These are phyloP conservation scores for Drosophila lini DNA, from an alignment of 1,140 invertebrate genomes.

Conservation along the genomic window DNA sequence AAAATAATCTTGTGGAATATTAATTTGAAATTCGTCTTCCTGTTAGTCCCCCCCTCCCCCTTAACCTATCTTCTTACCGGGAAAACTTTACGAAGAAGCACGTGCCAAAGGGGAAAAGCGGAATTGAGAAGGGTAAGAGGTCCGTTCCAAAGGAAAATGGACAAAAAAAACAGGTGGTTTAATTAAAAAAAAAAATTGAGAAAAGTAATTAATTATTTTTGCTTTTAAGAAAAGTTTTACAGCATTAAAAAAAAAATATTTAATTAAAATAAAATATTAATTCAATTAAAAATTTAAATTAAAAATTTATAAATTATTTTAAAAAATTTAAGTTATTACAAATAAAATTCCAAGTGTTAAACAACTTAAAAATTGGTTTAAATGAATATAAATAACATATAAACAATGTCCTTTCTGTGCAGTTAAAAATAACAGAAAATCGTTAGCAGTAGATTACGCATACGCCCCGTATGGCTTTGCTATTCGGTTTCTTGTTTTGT, in stretches of 20 bases:
- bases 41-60: neutral
- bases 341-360: neutral
- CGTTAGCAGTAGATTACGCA: constrained; percentile 55
- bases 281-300: too few relatives aligned
- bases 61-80: neutral
- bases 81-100: constrained; percentile 11
- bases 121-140: too few relatives aligned
- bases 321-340: too few relatives aligned
- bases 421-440: neutral
- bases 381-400: neutral
- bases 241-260: too few relatives aligned
- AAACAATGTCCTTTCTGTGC: neutral
- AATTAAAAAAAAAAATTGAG: too few relatives aligned
- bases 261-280: too few relatives aligned
- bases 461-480: constrained; percentile 53
- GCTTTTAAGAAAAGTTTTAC: too few relatives aligned
- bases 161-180: too few relatives aligned
- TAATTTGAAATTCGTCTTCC: constrained; percentile 54
- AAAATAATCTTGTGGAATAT: constrained; percentile 71
- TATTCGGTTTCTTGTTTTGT: constrained; percentile 39
- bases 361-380: neutral
- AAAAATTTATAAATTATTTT: too few relatives aligned
- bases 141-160: neutral
- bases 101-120: neutral
- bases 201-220: too few relatives aligned